These are phyloP conservation scores for Xerus rutilus DNA, from an alignment of 2,797 vertebrate species.

Conservation along the genomic window DNA sequence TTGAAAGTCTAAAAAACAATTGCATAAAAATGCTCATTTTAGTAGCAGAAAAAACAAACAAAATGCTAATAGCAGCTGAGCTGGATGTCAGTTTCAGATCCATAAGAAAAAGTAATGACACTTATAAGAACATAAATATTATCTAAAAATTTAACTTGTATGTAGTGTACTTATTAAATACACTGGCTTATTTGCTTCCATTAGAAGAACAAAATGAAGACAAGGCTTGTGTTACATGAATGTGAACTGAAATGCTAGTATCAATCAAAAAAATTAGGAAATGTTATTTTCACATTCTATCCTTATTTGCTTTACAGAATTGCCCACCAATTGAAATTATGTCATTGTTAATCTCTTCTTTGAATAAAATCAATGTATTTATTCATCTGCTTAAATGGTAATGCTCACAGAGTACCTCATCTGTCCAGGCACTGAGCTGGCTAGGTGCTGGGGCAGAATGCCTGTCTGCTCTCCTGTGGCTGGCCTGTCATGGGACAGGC, in stretches of 20 bases:
- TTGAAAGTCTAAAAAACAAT: neutral
- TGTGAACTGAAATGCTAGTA: neutral
- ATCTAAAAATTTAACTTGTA: neutral
- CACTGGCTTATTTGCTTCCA: neutral
- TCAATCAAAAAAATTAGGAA: neutral
- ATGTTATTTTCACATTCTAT: neutral
- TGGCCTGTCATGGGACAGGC: fast-evolving
- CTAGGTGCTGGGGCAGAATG: fast-evolving
- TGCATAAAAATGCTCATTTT: neutral
- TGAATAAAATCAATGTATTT: neutral
- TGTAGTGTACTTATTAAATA: neutral
- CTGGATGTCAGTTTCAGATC: neutral
- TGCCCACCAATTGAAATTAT: neutral
- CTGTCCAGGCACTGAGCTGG: neutral
- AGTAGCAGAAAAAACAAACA: neutral
- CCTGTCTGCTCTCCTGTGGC: neutral
- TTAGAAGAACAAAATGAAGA: neutral
- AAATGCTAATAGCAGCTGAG: neutral
- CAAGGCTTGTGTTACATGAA: too few species aligned
- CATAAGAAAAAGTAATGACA: neutral
- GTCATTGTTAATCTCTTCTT: neutral
- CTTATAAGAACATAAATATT: neutral
- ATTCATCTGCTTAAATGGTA: neutral
- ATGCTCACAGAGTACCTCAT: neutral
- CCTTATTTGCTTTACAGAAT: neutral